Base-by-base conservation (phyloP, 2,888 invertebrate genomes). In the Andrena trimmerana region DNA sequence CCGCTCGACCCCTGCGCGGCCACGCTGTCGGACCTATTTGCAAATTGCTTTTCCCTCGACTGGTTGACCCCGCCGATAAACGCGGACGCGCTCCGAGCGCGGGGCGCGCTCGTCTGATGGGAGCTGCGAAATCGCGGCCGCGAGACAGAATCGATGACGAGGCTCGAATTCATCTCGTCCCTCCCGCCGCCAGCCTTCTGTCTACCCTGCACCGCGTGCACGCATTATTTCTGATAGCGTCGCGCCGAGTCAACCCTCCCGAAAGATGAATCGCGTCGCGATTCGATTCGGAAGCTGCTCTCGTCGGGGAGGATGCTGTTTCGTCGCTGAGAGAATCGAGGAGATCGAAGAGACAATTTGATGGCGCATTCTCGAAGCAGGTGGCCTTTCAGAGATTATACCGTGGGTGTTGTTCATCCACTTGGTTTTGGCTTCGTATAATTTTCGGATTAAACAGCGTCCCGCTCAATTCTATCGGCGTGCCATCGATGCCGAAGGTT, bases 11-110 rank as follows among this genome's bases (percentile, higher is more conserved):
- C 57, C 83, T 77, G 77, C 79, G 65, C 83, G 48, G 50, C 74
- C 72, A 75, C 83, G 70, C 84, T 78, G 76, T 77, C 84, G 86
- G 88, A 92, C 90, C 93, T 93, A 93, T 93, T 93, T 93, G 93
- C 92, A 93, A 93, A 93, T 93, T 93, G 93, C 90, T 93, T 93
- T 92, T 88, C 88, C 89, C 87, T 91, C 87, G 82, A 80, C 83
- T 80, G 81, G 75, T 80, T 72, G 72, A 80, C 80, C 78, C 72
- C 75, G 77, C 80, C 92, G 90, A 92, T 92, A 90, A 92, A 91
- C 90, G 91, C 81, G 83, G 81, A 88, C 81, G 81, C 85, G 87
- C 59, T 68, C 89, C 20, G 86, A 87, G 85, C 87, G 88, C 88
- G 90, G 90, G 89, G 83, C 81, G 90, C 90, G 91, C 91, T 90